Base-by-base conservation (phyloP, 2,113 vertebrate genomes). In the Caranx ignobilis region DNA sequence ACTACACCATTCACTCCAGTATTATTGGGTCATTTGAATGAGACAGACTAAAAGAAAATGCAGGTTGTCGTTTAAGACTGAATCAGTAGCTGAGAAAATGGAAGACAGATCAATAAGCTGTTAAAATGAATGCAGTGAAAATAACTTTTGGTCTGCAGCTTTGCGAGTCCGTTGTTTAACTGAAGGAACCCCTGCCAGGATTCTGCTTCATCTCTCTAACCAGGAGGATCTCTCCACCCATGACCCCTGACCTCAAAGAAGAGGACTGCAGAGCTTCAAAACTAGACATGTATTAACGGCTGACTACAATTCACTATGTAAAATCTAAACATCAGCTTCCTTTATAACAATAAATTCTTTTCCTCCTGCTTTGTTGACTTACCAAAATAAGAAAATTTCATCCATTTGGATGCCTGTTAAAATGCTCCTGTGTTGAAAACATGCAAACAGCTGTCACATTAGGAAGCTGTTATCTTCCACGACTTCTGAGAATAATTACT, bases 401-500 rank as follows among this genome's bases (percentile, higher is more conserved):
- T 76, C 43, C 43, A 79, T 66, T 74, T 69, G 39, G 45, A 52
- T 57, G 35, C 62, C 13, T 3, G 11, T 73, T 68, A 71, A 71
- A 62, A 74, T 39, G 32, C 80, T 73, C 64, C 39, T 8, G 47
- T 35, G n/a, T 65, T 79, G 43, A 71, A 81, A 76, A 72, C 59
- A 69, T 71, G 32, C 59, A 64, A 75, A 68, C 71, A 74, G 70
- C 71, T 64, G 54, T 73, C 77, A 75, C 79, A 89, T 79, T 71
- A 78, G 73, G 56, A 86, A 67, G 57, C 69, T 52, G 54, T 77
- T 83, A 76, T 75, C 84, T 54, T 75, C 47, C 60, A 21, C 73
- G 77, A 87, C 77, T 84, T 61, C 75, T 59, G 77, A 65, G 72
- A 39, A 81, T 73, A 74, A 82, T 74, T 73, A 66, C 71, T 59